Conservation (phyloP, 2,113 vertebrate species). For the Echinops telfairi region DNA sequence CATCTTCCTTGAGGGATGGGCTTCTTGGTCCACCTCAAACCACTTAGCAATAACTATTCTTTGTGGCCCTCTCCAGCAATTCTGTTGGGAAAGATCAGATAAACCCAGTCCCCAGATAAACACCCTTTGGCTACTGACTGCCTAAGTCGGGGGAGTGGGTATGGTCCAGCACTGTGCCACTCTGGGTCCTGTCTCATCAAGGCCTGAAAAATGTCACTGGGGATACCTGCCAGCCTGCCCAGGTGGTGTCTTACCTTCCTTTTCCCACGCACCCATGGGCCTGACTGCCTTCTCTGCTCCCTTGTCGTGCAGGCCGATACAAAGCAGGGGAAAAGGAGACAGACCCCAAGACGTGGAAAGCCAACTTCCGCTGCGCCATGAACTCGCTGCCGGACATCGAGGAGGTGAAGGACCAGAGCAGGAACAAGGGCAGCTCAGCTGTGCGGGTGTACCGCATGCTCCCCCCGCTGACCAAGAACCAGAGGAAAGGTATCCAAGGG, state of each 20-base stretch:
- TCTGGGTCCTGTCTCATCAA: too few relatives aligned
- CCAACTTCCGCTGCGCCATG: conserved; percentile 99
- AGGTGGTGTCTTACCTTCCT: conserved; percentile 8
- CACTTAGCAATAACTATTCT: conserved; percentile 2
- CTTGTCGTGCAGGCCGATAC: conserved; percentile 90
- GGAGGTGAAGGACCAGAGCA: conserved; percentile 95
- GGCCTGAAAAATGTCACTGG: neutral
- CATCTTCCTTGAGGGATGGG: neutral
- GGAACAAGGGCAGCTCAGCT: conserved; percentile 95
- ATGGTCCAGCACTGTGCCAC: neutral
- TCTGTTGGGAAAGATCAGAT: neutral
- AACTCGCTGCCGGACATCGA: conserved; percentile 97
- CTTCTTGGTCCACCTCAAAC: conserved; percentile 2
- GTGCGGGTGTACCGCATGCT: conserved; percentile 96
- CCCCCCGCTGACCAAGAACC: conserved; percentile 87
- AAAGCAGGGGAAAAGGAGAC: conserved; percentile 88
- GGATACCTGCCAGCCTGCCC: neutral
- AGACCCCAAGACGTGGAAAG: conserved; percentile 99
- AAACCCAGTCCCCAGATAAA: neutral
- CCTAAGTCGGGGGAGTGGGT: neutral
- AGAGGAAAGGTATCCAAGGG: conserved; percentile 87
- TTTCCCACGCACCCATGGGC: neutral
- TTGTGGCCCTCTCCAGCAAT: neutral
- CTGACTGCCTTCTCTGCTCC: neutral
- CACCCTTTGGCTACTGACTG: neutral